Base-by-base conservation (phyloP, 1,140 invertebrate genomes). In the Drosophila sproati region DNA sequence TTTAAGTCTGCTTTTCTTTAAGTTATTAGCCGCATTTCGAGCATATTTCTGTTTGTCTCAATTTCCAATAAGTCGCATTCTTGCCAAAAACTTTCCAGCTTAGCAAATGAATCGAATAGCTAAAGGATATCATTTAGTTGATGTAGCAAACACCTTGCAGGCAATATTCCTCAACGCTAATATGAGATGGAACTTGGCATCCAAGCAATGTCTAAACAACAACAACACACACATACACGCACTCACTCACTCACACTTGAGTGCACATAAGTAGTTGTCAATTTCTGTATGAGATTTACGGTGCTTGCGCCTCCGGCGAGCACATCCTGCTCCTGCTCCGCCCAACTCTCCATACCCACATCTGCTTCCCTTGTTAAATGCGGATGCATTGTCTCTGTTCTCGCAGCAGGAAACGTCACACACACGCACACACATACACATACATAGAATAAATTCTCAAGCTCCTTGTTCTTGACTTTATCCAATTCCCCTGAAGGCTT, bases 231-330 rank as follows among this genome's bases (percentile, higher is more conserved):
- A 28, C 28, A n/a, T 35, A 51, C n/a, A 51, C 50, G 51, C 41
- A 28, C 28, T 7, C 47, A 51, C n/a, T 41, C 31, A 35, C 48
- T 29, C 29, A 63, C 57, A 56, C 43, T 52, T 59, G 66, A 82
- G 55, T 70, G 74, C 60, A 66, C 64, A 77, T 73, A 78, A 78
- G 77, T 78, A 68, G 63, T 69, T 87, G 77, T 82, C 83, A 77
- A 73, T 80, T 82, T 82, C 63, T 74, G 55, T 71, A 56, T 56
- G 67, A 73, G 77, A 87, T 88, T 87, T 83, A 83, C 75, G 78
- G 29, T 41, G 51, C 60, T 57, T 60, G 64, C 52, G 4, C 82
- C 82, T 47, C 39, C 67, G 68, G 82, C 77, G 28, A 78, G 63
- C 77, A 83, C 80, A 82, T 87, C 73, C 82, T 67, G 45, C 45